Evolutionary conservation across 2,888 invertebrate genomes (phyloP).

Genomic region (Sminthurides aquaticus): DNA sequence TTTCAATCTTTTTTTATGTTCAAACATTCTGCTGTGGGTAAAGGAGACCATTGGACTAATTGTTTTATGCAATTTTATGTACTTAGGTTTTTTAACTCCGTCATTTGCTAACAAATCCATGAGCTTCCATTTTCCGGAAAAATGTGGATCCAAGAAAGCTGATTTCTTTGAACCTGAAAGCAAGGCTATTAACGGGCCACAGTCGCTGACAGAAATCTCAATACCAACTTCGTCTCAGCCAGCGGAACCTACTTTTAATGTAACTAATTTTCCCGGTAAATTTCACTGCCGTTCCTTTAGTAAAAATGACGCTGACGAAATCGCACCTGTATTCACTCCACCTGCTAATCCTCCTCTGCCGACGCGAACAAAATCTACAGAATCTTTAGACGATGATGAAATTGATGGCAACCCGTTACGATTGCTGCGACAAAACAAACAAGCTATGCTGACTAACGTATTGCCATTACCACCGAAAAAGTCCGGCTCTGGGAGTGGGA

Average conservation of each 20-base stretch:
- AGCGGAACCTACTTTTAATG: not conserved
- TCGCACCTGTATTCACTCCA: not conserved
- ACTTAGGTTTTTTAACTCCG: slow-evolving; percentile 42
- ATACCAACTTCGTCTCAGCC: not conserved
- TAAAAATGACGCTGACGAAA: slow-evolving; percentile 20
- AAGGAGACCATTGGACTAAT: slow-evolving; percentile 2
- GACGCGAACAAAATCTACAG: not conserved
- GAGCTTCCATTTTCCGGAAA: slow-evolving; percentile 43
- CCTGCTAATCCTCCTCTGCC: not conserved
- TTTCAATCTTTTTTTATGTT: not conserved
- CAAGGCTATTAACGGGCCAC: slow-evolving; percentile 9
- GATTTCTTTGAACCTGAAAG: slow-evolving; percentile 36
- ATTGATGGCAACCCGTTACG: slow-evolving; percentile 55
- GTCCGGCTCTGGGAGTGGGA: slow-evolving; percentile 44
- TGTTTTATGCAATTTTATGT: no score
- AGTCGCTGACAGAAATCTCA: slow-evolving; percentile 20
- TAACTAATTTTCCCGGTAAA: slow-evolving; percentile 16
- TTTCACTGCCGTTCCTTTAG: slow-evolving; percentile 17
- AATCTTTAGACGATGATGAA: slow-evolving; percentile 35
- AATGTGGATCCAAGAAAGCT: slow-evolving; percentile 40
- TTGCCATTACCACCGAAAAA: slow-evolving; percentile 69
- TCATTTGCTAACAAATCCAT: slow-evolving; percentile 42
- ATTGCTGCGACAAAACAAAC: slow-evolving; percentile 38
- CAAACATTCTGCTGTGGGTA: not conserved
- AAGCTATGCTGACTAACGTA: slow-evolving; percentile 33